These are phyloP conservation scores for Mercenaria mercenaria DNA, from an alignment of 1,140 invertebrate species.

Conservation along the genomic window DNA sequence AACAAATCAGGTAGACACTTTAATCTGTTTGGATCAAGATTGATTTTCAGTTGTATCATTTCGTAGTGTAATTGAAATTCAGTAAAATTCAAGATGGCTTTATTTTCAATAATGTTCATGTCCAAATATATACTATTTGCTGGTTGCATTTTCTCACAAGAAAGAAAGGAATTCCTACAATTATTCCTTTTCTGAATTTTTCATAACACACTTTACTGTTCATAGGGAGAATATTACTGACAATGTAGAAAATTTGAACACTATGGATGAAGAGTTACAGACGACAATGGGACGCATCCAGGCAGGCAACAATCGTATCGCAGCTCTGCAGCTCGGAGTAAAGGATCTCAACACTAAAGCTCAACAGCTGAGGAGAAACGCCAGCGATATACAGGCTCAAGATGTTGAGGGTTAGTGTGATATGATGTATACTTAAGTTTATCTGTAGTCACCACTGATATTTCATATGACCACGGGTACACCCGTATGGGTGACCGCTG, in stretches of 20 bases:
- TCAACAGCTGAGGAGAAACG: slow-evolving; percentile 92
- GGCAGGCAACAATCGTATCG: slow-evolving; percentile 92
- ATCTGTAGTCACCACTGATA: no score
- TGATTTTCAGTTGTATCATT: background rate
- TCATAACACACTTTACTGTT: no score
- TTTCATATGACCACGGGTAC: no score
- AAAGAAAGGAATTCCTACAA: no score
- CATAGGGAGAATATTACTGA: slow-evolving; percentile 87
- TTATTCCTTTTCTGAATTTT: no score
- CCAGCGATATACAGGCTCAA: slow-evolving; percentile 96
- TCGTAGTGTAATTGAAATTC: background rate
- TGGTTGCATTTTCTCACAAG: no score
- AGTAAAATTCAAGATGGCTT: background rate
- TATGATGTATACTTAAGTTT: background rate
- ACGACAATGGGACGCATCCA: slow-evolving; percentile 92
- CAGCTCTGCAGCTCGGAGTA: slow-evolving; percentile 91
- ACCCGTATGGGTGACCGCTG: no score
- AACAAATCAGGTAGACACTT: slow-evolving; percentile 88
- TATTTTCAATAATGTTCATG: no score
- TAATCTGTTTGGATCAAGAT: no score
- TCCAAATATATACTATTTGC: no score
- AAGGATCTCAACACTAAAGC: slow-evolving; percentile 91
- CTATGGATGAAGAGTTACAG: slow-evolving; percentile 90
- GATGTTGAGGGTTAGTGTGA: slow-evolving; percentile 92
- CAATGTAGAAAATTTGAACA: slow-evolving; percentile 88